Conservation (phyloP, 2,113 vertebrate genomes). For the Setophaga coronata region DNA sequence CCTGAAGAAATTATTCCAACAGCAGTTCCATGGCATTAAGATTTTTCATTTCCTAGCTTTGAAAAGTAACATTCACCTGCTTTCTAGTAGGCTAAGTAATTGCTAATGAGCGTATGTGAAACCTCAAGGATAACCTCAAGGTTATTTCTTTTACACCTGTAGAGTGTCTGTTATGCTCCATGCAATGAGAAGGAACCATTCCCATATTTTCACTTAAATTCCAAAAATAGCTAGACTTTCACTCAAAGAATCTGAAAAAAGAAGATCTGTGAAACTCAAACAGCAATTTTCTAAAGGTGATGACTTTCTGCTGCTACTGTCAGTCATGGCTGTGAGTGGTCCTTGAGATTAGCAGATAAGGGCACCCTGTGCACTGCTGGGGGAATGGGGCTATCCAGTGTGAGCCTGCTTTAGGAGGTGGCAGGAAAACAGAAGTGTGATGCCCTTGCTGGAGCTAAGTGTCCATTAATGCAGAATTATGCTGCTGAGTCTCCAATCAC, state of each 20-base stretch:
- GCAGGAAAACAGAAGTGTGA: neutral
- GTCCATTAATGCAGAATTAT: neutral
- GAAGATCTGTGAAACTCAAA: neutral
- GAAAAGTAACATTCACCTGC: neutral
- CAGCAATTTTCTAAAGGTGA: neutral
- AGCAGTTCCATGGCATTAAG: neutral
- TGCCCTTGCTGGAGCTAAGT: neutral
- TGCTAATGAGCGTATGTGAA: neutral
- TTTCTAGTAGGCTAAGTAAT: neutral
- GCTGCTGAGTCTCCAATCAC: neutral
- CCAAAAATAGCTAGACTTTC: neutral
- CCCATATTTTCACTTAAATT: neutral
- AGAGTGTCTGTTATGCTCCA: neutral
- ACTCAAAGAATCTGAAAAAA: neutral
- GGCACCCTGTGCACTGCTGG: neutral
- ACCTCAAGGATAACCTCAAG: neutral
- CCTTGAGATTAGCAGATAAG: neutral
- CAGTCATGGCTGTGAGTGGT: neutral
- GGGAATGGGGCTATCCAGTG: accelerated
- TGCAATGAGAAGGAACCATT: neutral
- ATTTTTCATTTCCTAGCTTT: neutral
- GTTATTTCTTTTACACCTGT: neutral
- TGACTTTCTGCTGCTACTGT: neutral
- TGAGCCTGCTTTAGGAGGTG: neutral
- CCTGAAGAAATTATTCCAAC: neutral